These are phyloP conservation scores for Cephus pygmeus DNA, from an alignment of 2,888 invertebrate genomes.

Conservation along the genomic window DNA sequence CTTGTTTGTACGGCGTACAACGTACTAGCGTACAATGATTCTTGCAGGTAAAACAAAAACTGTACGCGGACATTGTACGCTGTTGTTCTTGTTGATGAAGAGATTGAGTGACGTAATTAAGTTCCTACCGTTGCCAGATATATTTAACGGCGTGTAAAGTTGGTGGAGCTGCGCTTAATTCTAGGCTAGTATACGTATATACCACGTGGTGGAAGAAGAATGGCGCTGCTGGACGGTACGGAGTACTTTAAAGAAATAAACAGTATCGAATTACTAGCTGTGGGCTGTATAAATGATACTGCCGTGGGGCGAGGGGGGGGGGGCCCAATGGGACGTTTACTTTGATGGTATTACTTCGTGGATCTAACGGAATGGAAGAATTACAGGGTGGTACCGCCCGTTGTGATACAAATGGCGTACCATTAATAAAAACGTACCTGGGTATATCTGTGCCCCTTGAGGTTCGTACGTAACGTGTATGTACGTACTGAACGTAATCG, in stretches of 20 bases:
- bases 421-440: constrained; percentile 18
- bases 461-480: neutral
- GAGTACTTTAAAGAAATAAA: constrained; percentile 13
- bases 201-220: neutral
- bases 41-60: too few relatives aligned
- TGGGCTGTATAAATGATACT: constrained; percentile 11
- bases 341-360: neutral
- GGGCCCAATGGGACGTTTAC: neutral
- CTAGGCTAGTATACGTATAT: neutral
- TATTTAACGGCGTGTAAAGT: neutral
- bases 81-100: neutral
- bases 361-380: constrained; percentile 19
- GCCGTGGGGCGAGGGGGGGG: neutral
- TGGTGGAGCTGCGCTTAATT: neutral
- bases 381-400: constrained; percentile 17
- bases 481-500: constrained; percentile 16
- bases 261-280: constrained; percentile 21
- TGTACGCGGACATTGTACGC: neutral
- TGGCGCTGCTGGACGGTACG: neutral
- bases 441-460: neutral
- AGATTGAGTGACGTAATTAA: neutral
- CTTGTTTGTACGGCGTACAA: too few relatives aligned
- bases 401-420: constrained; percentile 20
- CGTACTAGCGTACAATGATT: too few relatives aligned
- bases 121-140: neutral